A percentile compares a stretch with the other conserved stretches of the same genome.
Conservation (phyloP, 2,797 vertebrate genomes). For the Acanthornis magna region DNA sequence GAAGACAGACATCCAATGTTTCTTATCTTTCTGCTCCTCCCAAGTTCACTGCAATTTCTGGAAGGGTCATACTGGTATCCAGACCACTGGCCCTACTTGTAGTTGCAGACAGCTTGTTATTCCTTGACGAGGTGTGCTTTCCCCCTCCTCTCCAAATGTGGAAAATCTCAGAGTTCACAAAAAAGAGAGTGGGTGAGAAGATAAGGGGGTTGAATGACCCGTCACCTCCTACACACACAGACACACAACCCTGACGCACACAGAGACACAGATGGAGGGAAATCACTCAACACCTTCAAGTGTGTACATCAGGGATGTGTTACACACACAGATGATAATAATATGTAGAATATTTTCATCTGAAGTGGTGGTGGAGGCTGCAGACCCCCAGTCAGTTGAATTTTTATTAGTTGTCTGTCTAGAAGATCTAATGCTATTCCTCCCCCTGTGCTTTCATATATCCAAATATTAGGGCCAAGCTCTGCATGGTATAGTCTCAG, state of each 20-base stretch:
- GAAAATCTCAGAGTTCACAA: conserved; percentile 34
- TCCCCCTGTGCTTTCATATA: not conserved
- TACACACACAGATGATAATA: not conserved
- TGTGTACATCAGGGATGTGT: conserved; percentile 29
- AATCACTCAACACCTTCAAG: conserved; percentile 45
- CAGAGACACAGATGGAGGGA: not conserved
- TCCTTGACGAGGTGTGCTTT: not conserved
- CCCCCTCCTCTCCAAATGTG: conserved; percentile 38
- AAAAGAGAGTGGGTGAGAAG: conserved; percentile 58
- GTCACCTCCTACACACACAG: conserved; percentile 30
- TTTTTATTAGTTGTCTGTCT: not conserved
- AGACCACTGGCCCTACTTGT: not conserved
- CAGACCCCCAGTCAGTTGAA: not conserved
- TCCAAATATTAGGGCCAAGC: not conserved
- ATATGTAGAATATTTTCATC: conserved; percentile 50
- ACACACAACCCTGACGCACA: not conserved
- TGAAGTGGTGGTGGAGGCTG: not conserved
- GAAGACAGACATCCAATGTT: not conserved
- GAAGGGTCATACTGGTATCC: not conserved
- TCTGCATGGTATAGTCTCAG: not conserved
- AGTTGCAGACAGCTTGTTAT: conserved; percentile 30
- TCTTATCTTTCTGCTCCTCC: not conserved
- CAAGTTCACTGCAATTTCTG: conserved; percentile 13
- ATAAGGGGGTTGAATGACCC: conserved; percentile 50
- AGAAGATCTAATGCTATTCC: not conserved